Conservation (phyloP, 2,113 vertebrate species). For the Misgurnus anguillicaudatus region DNA sequence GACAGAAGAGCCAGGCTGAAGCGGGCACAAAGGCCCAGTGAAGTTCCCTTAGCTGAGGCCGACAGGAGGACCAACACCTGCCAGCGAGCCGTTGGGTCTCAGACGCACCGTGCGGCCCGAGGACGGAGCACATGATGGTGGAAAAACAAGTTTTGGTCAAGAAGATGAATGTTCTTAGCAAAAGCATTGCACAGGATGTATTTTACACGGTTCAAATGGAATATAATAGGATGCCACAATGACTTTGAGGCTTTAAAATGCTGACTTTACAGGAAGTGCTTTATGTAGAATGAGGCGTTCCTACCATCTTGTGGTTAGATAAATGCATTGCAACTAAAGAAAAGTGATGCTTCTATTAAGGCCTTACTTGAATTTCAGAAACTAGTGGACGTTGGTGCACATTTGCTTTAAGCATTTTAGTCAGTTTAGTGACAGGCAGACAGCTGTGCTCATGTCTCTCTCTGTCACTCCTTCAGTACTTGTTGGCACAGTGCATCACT, state of each 20-base stretch:
- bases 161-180: background rate
- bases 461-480: background rate
- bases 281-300: background rate
- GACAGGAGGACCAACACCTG: slow-evolving; percentile 91
- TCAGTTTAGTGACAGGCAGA: slow-evolving; percentile 10
- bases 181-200: background rate
- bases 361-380: background rate
- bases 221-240: background rate
- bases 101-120: slow-evolving; percentile 36
- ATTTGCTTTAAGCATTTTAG: background rate
- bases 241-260: background rate
- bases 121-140: slow-evolving; percentile 19
- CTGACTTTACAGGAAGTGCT: background rate
- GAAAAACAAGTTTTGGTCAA: slow-evolving; percentile 26
- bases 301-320: slow-evolving; percentile 44
- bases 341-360: background rate
- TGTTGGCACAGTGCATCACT: slow-evolving; percentile 15
- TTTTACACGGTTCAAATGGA: background rate
- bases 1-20: slow-evolving; percentile 76
- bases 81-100: slow-evolving; percentile 81
- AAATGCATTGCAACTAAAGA: slow-evolving; percentile 10
- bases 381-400: background rate
- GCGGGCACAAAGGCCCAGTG: slow-evolving; percentile 62
- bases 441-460: slow-evolving; percentile 23
- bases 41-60: slow-evolving; percentile 82